A percentile compares a stretch with the other conserved stretches of the same genome.
Evolutionary conservation across 2,888 invertebrate species (phyloP).

Genomic region (Zaprionus obscuricornis): DNA sequence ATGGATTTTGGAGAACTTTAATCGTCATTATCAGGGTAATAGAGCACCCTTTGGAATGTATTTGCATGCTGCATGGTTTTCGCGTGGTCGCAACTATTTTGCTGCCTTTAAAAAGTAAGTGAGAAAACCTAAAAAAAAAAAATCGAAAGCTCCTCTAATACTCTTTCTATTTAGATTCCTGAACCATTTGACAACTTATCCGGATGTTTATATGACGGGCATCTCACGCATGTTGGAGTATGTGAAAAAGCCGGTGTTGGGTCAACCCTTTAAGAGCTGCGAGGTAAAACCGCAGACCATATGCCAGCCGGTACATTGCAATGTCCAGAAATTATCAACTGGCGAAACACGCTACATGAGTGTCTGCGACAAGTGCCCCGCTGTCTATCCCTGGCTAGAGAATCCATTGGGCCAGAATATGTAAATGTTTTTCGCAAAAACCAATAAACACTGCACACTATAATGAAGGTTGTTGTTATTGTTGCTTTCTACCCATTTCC

Average conservation of each 20-base stretch:
- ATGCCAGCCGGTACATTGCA: constrained; percentile 76
- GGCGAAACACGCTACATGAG: constrained; percentile 84
- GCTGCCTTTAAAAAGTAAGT: constrained; percentile 84
- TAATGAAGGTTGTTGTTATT: constrained; percentile 42
- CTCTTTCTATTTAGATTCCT: constrained; percentile 84
- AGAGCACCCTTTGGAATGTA: constrained; percentile 88
- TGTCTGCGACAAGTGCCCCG: constrained; percentile 84
- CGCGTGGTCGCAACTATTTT: constrained; percentile 83
- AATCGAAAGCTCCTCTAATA: no score
- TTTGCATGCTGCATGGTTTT: constrained; percentile 87
- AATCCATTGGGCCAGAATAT: constrained; percentile 84
- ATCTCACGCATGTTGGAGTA: constrained; percentile 78
- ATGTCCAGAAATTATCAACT: constrained; percentile 69
- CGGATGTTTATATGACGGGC: constrained; percentile 86
- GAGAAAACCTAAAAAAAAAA: no score
- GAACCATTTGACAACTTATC: constrained; percentile 84
- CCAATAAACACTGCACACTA: constrained; percentile 27
- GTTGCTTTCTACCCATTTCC: constrained; percentile 4
- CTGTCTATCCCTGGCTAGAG: constrained; percentile 85
- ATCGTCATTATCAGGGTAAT: constrained; percentile 86
- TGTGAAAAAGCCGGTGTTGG: constrained; percentile 75
- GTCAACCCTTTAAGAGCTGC: constrained; percentile 78
- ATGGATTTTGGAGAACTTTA: constrained; percentile 87
- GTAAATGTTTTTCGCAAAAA: constrained; percentile 34
- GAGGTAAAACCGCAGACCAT: constrained; percentile 57